A percentile compares a stretch with the other conserved stretches of the same genome.
phyloP scores from a whole-genome alignment of 1,140 invertebrate species.

The Heliconius congener region DNA sequence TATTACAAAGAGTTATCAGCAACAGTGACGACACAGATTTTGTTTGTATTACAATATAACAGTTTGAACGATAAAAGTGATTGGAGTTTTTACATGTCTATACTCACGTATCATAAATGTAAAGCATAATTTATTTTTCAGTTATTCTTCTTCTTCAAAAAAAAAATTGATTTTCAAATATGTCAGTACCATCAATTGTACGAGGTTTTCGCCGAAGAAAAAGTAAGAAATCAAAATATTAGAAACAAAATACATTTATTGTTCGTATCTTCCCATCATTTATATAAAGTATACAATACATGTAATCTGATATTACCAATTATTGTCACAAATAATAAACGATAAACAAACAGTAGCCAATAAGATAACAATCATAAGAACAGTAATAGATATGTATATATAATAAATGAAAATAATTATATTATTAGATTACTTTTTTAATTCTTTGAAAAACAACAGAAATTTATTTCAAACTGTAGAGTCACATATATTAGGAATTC shows the following conservation, averaged over 20 bases:
- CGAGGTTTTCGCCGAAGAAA: not conserved
- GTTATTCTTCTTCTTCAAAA: not conserved
- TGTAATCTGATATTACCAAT: slow-evolving; percentile 25
- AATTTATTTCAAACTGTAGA: not conserved
- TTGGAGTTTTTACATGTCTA: not conserved
- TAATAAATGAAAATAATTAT: not conserved
- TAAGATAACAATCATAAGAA: slow-evolving; percentile 25
- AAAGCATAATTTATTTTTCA: not conserved
- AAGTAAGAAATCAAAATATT: not conserved
- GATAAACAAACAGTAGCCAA: slow-evolving; percentile 28
- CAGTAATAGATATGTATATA: slow-evolving; percentile 17
- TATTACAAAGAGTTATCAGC: not conserved
- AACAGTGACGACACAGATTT: not conserved
- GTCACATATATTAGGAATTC: not conserved
- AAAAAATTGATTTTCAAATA: not conserved
- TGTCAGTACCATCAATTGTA: not conserved
- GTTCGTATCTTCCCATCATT: not conserved
- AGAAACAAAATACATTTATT: not conserved
- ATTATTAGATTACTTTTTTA: not conserved
- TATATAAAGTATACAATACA: slow-evolving; percentile 5
- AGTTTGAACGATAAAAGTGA: not conserved
- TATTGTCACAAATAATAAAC: slow-evolving; percentile 22
- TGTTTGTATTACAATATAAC: not conserved
- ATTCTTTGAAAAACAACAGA: not conserved
- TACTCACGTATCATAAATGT: not conserved